Conservation (phyloP, 2,113 vertebrate genomes). For the Cochlearius cochlearius region DNA sequence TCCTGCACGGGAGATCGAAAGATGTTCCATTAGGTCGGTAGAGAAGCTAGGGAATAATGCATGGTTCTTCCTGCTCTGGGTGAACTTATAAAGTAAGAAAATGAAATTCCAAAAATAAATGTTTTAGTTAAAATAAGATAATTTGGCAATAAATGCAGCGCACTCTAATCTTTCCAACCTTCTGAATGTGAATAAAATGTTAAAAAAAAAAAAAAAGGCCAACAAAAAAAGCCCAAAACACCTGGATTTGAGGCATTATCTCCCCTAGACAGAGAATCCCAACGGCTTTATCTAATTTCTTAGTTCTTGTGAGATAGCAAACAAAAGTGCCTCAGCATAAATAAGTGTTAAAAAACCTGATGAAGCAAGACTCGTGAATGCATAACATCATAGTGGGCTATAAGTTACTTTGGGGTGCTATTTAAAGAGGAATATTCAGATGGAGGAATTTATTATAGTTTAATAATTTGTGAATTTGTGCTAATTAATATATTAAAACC, state of each 20-base stretch:
- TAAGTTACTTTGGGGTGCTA: neutral
- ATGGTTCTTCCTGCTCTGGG: neutral
- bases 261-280: neutral
- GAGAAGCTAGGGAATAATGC: neutral
- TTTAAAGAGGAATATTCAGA: conserved; percentile 1
- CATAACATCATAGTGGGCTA: neutral
- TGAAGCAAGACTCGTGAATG: neutral
- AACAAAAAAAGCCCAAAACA: neutral
- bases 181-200: neutral
- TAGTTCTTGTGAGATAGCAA: neutral
- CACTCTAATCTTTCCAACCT: neutral
- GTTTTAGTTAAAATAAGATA: neutral
- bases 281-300: neutral
- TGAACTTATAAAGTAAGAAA: neutral
- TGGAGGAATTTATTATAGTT: conserved; percentile 43
- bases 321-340: neutral
- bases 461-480: conserved; percentile 56
- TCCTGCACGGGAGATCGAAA: neutral
- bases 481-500: conserved; percentile 69
- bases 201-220: neutral
- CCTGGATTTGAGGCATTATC: neutral
- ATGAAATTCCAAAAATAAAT: neutral
- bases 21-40: neutral
- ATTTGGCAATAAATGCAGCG: neutral
- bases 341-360: neutral